These are phyloP conservation scores for Aspiorhynchus laticeps DNA, from an alignment of 2,113 vertebrate species.

Conservation along the genomic window DNA sequence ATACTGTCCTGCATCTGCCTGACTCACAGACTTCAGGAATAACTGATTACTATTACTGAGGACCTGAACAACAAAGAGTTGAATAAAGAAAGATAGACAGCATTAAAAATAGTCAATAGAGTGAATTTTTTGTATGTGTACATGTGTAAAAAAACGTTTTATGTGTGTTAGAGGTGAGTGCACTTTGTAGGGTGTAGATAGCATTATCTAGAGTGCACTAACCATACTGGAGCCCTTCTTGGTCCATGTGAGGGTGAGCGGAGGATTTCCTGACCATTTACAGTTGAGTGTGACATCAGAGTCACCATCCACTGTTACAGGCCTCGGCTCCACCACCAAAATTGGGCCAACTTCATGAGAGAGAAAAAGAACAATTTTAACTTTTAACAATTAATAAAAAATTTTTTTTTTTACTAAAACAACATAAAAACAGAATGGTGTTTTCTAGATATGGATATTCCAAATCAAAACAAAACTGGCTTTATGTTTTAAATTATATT, in stretches of 20 bases:
- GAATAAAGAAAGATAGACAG: constrained; percentile 39
- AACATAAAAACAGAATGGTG: neutral
- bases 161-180: neutral
- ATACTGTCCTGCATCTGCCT: constrained; percentile 89
- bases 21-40: constrained; percentile 88
- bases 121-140: neutral
- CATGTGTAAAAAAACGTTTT: neutral
- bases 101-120: neutral
- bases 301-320: constrained; percentile 87
- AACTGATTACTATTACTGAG: constrained; percentile 97
- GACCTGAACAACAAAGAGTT: constrained; percentile 75
- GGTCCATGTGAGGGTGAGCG: constrained; percentile 96
- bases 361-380: neutral
- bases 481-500: neutral
- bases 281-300: constrained; percentile 92
- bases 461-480: neutral
- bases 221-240: constrained; percentile 97
- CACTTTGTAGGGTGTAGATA: neutral
- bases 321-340: constrained; percentile 90
- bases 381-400: no score
- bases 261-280: constrained; percentile 93
- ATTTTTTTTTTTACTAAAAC: neutral
- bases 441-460: neutral
- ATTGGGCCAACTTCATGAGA: constrained; percentile 84
- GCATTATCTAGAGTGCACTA: constrained; percentile 33